Evolutionary conservation across 2,888 invertebrate species (phyloP).

Genomic region (Sphecodes monilicornis): DNA sequence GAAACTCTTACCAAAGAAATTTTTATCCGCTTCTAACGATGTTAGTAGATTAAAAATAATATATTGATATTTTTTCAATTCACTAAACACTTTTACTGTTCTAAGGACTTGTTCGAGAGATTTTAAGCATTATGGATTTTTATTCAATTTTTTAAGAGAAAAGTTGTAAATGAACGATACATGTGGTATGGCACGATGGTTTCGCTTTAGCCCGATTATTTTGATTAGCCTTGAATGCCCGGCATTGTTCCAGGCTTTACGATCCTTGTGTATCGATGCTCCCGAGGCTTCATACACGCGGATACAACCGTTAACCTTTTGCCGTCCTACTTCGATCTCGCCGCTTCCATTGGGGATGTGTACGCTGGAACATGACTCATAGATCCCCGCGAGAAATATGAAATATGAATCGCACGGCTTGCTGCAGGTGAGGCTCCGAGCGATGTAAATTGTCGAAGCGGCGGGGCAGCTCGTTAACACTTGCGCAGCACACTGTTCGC

Average conservation of each 20-base stretch:
- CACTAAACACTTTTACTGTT: too few relatives aligned
- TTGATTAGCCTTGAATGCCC: constrained; percentile 65
- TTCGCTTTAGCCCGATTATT: constrained; percentile 50
- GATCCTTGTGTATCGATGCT: constrained; percentile 51
- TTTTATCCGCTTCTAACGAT: too few relatives aligned
- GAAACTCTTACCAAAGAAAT: too few relatives aligned
- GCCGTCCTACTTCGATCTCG: constrained; percentile 67
- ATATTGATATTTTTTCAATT: background rate
- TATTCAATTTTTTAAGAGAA: background rate
- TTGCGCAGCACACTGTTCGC: background rate
- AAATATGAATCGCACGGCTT: constrained; percentile 57
- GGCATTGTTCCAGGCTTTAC: constrained; percentile 60
- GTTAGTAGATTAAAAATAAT: too few relatives aligned
- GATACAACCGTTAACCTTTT: constrained; percentile 75
- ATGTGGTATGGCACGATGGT: background rate
- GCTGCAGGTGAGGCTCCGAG: constrained; percentile 26
- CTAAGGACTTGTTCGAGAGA: too few relatives aligned
- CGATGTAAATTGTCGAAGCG: constrained; percentile 19
- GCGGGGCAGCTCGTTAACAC: constrained; percentile 15
- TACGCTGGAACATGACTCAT: constrained; percentile 66
- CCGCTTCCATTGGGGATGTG: constrained; percentile 40
- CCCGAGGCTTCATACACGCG: constrained; percentile 61
- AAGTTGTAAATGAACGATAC: background rate
- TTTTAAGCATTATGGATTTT: background rate
- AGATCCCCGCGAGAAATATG: constrained; percentile 66